Evolutionary conservation across 2,888 invertebrate species (phyloP).

Genomic region (Tricholauxania praeusta): DNA sequence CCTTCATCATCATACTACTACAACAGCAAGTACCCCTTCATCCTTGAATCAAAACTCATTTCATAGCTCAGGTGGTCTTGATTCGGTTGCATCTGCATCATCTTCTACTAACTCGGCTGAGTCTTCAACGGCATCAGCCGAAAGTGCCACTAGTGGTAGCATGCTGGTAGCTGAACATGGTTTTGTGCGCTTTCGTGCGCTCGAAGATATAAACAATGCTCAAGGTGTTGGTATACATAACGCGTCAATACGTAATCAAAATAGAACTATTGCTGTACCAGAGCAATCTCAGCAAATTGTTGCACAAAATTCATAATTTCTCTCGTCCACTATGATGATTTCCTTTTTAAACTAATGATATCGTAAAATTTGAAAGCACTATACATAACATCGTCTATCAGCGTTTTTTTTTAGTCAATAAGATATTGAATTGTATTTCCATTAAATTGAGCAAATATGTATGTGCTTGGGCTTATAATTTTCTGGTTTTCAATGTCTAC

Average conservation of each 20-base stretch:
- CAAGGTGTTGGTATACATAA: conserved; percentile 56
- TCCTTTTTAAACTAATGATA: neutral
- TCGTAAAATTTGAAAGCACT: too few relatives aligned
- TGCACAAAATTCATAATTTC: conserved; percentile 12
- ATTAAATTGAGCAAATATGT: neutral
- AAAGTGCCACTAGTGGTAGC: conserved; percentile 71
- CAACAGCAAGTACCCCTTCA: conserved; percentile 47
- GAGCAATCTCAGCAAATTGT: neutral
- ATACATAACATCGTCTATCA: neutral
- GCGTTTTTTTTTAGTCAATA: neutral
- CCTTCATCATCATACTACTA: conserved; percentile 34
- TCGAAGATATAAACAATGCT: conserved; percentile 69
- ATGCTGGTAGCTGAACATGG: conserved; percentile 94
- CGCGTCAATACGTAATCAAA: conserved; percentile 51
- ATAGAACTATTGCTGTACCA: conserved; percentile 31
- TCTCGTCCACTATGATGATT: neutral
- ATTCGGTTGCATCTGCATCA: conserved; percentile 37
- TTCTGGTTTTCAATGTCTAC: too few relatives aligned
- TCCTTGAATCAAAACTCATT: conserved; percentile 42
- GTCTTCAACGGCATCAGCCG: conserved; percentile 30
- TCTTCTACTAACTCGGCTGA: conserved; percentile 39
- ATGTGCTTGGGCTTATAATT: neutral
- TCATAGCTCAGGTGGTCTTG: conserved; percentile 44
- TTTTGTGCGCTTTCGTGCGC: conserved; percentile 85
- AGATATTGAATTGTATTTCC: neutral